Conservation (phyloP, 2,113 vertebrate species). For the Psilopsiagon aymara region DNA sequence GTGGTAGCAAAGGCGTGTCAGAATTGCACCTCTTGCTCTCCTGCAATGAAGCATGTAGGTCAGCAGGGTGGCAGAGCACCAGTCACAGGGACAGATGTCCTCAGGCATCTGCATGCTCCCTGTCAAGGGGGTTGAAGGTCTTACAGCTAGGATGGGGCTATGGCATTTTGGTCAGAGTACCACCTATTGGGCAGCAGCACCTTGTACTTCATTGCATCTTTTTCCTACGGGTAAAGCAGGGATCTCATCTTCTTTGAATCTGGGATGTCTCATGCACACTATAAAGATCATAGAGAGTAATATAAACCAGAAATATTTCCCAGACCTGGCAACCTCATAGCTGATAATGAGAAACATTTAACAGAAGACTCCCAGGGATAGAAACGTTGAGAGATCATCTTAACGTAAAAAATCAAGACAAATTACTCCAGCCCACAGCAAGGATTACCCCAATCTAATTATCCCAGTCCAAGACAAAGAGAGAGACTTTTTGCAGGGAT, state of each 20-base stretch:
- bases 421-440: background rate
- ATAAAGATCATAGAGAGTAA: background rate
- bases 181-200: fast-evolving
- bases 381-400: background rate
- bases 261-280: background rate
- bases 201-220: background rate
- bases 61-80: background rate
- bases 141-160: background rate
- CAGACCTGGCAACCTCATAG: background rate
- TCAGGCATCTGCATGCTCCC: fast-evolving
- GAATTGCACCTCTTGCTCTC: background rate
- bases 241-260: background rate
- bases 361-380: background rate
- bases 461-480: background rate
- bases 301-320: background rate
- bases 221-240: background rate
- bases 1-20: fast-evolving
- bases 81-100: background rate
- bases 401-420: background rate
- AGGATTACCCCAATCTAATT: background rate
- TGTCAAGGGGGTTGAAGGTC: background rate
- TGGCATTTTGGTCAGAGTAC: background rate
- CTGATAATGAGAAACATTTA: background rate
- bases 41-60: background rate
- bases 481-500: background rate